Percentiles rank a stretch among this genome's conserved stretches.
Evolutionary conservation across 2,797 vertebrate genomes (phyloP).

Genomic region (Poeciliopsis gracilis): DNA sequence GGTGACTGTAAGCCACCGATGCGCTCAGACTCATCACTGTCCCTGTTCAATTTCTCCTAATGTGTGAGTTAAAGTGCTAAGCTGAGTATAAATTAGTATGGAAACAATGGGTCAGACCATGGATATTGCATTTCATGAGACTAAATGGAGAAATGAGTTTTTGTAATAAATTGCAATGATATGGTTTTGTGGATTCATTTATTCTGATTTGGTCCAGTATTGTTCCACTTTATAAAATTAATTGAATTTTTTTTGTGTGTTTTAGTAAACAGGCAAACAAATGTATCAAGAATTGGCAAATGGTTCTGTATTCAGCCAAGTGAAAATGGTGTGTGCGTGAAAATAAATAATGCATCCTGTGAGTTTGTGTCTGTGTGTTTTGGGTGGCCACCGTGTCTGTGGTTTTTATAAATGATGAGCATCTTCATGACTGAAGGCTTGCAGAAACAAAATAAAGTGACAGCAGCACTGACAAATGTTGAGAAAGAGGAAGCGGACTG

Average conservation of each 20-base stretch:
- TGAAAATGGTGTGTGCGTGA: slow-evolving; percentile 25
- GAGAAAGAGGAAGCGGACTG: slow-evolving; percentile 11
- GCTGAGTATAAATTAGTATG: slow-evolving; percentile 41
- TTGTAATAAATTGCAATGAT: slow-evolving; percentile 75
- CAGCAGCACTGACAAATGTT: slow-evolving; percentile 29
- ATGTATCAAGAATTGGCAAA: slow-evolving; percentile 74
- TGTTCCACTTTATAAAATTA: slow-evolving; percentile 77
- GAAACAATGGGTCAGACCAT: slow-evolving; percentile 58
- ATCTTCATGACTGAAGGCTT: slow-evolving; percentile 33
- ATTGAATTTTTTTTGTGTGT: slow-evolving; percentile 69
- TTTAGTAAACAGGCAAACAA: slow-evolving; percentile 69
- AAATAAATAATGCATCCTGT: slow-evolving; percentile 23
- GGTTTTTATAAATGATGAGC: slow-evolving; percentile 31
- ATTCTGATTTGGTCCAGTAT: slow-evolving; percentile 75
- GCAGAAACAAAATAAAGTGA: slow-evolving; percentile 29
- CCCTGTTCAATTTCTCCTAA: slow-evolving; percentile 37
- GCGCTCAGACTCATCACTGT: slow-evolving; percentile 14
- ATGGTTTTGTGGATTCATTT: slow-evolving; percentile 76
- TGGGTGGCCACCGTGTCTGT: slow-evolving; percentile 24
- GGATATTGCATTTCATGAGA: slow-evolving; percentile 52
- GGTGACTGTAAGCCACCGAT: not conserved
- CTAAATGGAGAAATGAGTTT: slow-evolving; percentile 67
- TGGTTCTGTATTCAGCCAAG: slow-evolving; percentile 57
- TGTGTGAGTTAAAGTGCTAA: slow-evolving; percentile 28
- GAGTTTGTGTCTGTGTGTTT: slow-evolving; percentile 4